These are phyloP conservation scores for Taxidea taxus DNA, from an alignment of 2,113 vertebrate species.

Conservation along the genomic window DNA sequence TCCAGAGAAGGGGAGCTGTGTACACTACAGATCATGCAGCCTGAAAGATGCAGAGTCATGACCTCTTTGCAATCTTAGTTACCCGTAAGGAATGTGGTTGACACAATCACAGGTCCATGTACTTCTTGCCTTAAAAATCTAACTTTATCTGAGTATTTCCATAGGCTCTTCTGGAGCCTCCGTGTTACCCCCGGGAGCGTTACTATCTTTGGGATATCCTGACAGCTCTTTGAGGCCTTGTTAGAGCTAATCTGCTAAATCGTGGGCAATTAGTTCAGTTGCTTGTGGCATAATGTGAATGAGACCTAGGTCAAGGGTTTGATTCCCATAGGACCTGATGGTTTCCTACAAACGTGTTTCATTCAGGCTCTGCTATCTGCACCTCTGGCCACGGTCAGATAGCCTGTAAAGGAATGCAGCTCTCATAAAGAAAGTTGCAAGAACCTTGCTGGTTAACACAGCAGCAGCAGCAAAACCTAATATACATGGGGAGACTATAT, in stretches of 20 bases:
- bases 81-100: background rate
- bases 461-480: background rate
- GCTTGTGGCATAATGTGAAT: background rate
- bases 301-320: slow-evolving; percentile 24
- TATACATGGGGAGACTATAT: background rate
- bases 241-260: slow-evolving; percentile 37
- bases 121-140: background rate
- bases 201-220: background rate
- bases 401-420: background rate
- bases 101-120: background rate
- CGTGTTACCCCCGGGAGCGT: background rate
- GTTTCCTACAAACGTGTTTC: slow-evolving; percentile 27
- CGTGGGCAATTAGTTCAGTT: background rate
- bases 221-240: background rate
- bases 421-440: background rate
- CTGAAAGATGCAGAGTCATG: background rate
- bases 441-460: background rate
- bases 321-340: slow-evolving; percentile 29
- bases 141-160: background rate
- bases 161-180: background rate
- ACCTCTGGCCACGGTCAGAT: background rate
- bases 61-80: background rate
- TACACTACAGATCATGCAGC: background rate
- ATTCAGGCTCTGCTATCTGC: background rate
- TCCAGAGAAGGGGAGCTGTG: background rate